A percentile compares a stretch with the other conserved stretches of the same genome.
Evolutionary conservation across 2,888 invertebrate species (phyloP).

Genomic region (Amiota minor): DNA sequence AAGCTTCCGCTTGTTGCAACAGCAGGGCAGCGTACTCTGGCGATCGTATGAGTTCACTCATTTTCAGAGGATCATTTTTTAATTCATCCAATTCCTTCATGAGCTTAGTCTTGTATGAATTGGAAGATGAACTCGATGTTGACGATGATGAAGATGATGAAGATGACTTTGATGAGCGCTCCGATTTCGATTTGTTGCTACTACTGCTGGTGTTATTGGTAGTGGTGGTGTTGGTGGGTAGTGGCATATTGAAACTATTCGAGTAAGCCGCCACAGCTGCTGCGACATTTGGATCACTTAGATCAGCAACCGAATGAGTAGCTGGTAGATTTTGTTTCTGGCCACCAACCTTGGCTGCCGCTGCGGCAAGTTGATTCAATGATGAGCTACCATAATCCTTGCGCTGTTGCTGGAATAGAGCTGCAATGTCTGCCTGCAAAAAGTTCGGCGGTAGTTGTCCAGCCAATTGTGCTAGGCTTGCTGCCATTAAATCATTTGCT

Average conservation of each 20-base stretch:
- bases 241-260: constrained; percentile 67
- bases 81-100: constrained; percentile 73
- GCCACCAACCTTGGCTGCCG: constrained; percentile 71
- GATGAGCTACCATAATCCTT: constrained; percentile 72
- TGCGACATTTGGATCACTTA: constrained; percentile 66
- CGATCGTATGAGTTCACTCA: constrained; percentile 73
- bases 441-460: constrained; percentile 72
- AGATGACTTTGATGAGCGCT: constrained; percentile 66
- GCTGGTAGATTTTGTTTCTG: constrained; percentile 49
- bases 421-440: constrained; percentile 69
- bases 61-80: constrained; percentile 73
- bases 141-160: constrained; percentile 66
- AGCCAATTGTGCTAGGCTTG: constrained; percentile 71
- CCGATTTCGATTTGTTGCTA: constrained; percentile 65
- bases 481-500: constrained; percentile 72
- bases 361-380: constrained; percentile 70
- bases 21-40: constrained; percentile 73
- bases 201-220: constrained; percentile 38
- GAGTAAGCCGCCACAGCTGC: constrained; percentile 68
- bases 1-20: constrained; percentile 72
- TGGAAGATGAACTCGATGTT: constrained; percentile 67
- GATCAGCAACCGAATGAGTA: constrained; percentile 40
- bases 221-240: constrained; percentile 45
- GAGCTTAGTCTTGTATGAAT: constrained; percentile 72
- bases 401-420: constrained; percentile 68